Base-by-base conservation (phyloP, 2,113 vertebrate species). In the Megaceryle torquata region DNA sequence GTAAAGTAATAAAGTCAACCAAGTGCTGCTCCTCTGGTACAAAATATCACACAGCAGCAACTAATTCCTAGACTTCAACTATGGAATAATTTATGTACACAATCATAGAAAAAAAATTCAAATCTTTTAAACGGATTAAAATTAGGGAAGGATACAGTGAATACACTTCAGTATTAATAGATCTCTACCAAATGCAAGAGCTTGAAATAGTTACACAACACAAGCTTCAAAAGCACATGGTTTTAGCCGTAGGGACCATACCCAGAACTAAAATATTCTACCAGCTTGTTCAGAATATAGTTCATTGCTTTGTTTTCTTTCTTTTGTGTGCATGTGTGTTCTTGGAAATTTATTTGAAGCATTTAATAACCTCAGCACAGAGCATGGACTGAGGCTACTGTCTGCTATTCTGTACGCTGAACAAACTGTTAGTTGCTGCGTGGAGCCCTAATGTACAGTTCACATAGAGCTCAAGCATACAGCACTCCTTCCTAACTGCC, bases 111-210 rank as follows among this genome's bases (percentile, higher is more conserved):
- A 89, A 68, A 37, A 37, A 37, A 37, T 37, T 37, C 37, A 75
- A 84, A 91, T 93, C 80, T 91, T 92, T 91, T 93, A 83, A 94
- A 86, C 4, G 0, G 90, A 94, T 94, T 96, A 60, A 68, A 86
- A 64, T 15, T 48, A 71, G 44, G 56, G 53, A 86, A 94, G 77
- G 80, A 84, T 41, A 57, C 44, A 53, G 61, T 33, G 33, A 79
- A 74, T 20, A 57, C 44, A 63, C n/a, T 77, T 90, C 87, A 56
- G 69, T 41, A 75, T 71, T 56, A 88, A 31, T 29, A 71, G 46
- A 82, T 51, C 79, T 78, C 44, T 43, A 22, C 26, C 3, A 2
- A 93, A 90, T n/a, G 57, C 82, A 92, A 86, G 41, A 92, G 29
- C 65, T 18, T 86, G 69, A 84, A 68, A 68, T 7, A 79, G 81